These are phyloP conservation scores for Eidolon helvum DNA, from an alignment of 2,113 vertebrate genomes.

Conservation along the genomic window DNA sequence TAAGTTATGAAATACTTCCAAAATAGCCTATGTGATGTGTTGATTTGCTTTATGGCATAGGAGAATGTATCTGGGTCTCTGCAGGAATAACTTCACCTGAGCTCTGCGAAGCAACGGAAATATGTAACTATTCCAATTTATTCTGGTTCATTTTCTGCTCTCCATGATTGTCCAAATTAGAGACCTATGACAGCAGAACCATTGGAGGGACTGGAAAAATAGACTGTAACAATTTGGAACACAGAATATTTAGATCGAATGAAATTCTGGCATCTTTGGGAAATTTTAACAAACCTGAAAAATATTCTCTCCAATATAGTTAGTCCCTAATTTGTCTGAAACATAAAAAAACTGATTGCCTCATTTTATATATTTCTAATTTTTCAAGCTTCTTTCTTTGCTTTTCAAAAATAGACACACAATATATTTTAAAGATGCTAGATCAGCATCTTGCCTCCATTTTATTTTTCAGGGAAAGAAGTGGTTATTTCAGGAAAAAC, in stretches of 20 bases:
- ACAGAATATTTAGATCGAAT: background rate
- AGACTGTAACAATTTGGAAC: background rate
- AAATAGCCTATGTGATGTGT: background rate
- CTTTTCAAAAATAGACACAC: background rate
- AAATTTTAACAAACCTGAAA: background rate
- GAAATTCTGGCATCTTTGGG: background rate
- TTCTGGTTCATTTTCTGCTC: background rate
- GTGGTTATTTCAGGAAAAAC: background rate
- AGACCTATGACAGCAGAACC: background rate
- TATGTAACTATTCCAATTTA: background rate
- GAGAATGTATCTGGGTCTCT: background rate
- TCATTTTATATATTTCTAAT: background rate
- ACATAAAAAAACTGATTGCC: background rate
- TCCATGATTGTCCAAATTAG: background rate
- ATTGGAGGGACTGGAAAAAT: background rate
- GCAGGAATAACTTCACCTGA: background rate
- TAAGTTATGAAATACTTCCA: background rate
- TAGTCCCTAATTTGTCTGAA: background rate
- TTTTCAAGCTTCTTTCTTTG: background rate
- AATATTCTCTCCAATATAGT: background rate
- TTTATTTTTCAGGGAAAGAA: background rate
- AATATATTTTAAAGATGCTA: background rate
- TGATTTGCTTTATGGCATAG: background rate
- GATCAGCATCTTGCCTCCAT: background rate
- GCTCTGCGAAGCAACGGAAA: background rate